Base-by-base conservation (phyloP, 2,888 invertebrate genomes). In the Trichacis sp. region DNA sequence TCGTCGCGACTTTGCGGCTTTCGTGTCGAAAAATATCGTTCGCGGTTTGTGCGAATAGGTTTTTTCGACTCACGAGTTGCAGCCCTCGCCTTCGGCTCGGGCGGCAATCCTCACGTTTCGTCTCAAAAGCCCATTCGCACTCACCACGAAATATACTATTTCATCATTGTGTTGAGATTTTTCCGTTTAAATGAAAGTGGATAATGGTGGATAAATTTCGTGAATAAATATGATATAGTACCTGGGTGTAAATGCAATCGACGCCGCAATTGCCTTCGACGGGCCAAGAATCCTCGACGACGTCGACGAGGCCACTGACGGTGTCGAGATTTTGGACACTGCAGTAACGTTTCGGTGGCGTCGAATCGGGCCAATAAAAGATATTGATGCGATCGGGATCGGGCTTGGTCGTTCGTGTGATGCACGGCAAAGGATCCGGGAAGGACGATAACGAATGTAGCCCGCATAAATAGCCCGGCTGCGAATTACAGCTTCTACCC, bases 171-270 rank as follows among this genome's bases (percentile, higher is more conserved):
- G n/a, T n/a, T n/a, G n/a, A n/a, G n/a, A n/a, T n/a, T n/a, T n/a
- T n/a, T n/a, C n/a, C n/a, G n/a, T n/a, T n/a, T n/a, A n/a, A n/a
- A n/a, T n/a, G n/a, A n/a, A n/a, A n/a, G n/a, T n/a, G n/a, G n/a
- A n/a, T n/a, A 29, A 29, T 6, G 6, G 38, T 12, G 3, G 38
- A 3, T 6, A n/a, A 38, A 38, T 3, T 42, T 6, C 6, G 12
- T 33, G 17, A 29, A 20, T 19, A n/a, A n/a, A n/a, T n/a, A n/a
- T n/a, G n/a, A n/a, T n/a, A n/a, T 24, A 11, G 1, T 73, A 83
- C 84, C 82, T 84, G 83, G 14, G 82, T 82, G 45, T 84, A 83
- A 55, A 83, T 80, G 59, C 81, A 83, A 60, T 82, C 82, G 67
- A 82, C 74, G 61, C 80, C 81, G 1, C 79, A 78, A 69, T 83